Evolutionary conservation across 2,113 vertebrate genomes (phyloP), one percentile per base, ranked within the genome.

Genomic region (Solenodon paradoxus): DNA sequence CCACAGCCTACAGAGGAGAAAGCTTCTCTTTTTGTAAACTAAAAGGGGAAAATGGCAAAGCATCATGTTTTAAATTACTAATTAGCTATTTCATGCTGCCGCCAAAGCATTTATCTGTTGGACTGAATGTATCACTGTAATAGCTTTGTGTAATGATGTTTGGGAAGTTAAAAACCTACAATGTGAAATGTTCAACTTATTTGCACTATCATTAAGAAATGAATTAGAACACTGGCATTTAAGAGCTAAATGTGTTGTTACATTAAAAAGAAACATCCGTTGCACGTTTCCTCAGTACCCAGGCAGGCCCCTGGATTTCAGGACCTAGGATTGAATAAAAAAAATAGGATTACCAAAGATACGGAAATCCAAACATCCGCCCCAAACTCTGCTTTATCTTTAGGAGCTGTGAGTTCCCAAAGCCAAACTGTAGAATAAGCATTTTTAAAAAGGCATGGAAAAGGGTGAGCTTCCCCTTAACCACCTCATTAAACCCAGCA

Each of bases 91-190:
- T 64, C 32, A 32, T 75, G 30, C 75, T 57, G n/a, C 4, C 61
- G 77, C 83, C 85, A 55, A 96, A 92, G 26, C 64, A 72, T 30
- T 83, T 81, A 55, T 75, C 87, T 71, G 38, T 64, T 75, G 71
- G 59, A 84, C 24, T 11, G 4, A 64, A 66, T 30, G 17, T 75
- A 85, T 59, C 20, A 32, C 17, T 24, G 24, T 79, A 75, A 86
- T 80, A 78, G 69, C 66, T 92, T 84, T 72, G 79, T 83, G 79
- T 89, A 77, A 95, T 59, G 66, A 61, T 55, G 71, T 84, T 87
- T 94, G 75, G 68, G 59, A 79, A 87, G 89, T 91, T 96, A 80
- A 63, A 91, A 88, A 51, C 71, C 57, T 40, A 51, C 64, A 22
- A 7, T 38, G 35, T 85, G 64, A 93, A 92, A 55, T 68, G 83